phyloP scores from a whole-genome alignment of 2,113 vertebrate genomes.

The Galbula dea region DNA sequence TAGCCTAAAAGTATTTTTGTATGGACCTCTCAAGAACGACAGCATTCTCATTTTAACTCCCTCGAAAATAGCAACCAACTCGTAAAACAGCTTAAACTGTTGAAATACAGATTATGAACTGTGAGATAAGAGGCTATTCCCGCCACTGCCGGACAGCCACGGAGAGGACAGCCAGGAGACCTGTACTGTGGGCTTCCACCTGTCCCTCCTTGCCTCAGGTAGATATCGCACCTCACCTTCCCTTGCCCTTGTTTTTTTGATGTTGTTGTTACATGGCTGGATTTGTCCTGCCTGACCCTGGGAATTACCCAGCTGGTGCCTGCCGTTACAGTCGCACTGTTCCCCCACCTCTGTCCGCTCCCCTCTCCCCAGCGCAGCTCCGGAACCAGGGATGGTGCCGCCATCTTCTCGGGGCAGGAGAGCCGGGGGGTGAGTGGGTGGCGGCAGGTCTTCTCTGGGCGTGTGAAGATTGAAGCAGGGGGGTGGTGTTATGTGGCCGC shows the following conservation, averaged over 20 bases:
- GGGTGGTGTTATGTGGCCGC: neutral
- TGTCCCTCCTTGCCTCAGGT: neutral
- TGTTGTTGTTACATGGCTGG: neutral
- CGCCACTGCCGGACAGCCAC: neutral
- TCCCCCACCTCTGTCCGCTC: neutral
- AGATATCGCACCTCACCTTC: neutral
- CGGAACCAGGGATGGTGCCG: neutral
- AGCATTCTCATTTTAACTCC: neutral
- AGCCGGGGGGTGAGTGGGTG: neutral
- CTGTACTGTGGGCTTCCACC: neutral
- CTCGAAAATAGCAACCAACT: neutral
- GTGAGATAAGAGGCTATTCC: neutral
- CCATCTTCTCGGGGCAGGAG: neutral
- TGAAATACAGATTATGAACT: neutral
- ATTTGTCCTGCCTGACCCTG: neutral
- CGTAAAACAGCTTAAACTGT: neutral
- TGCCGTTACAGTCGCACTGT: neutral
- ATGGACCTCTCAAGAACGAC: neutral
- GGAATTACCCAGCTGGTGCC: neutral
- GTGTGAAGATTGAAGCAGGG: neutral
- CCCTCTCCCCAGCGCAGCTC: neutral
- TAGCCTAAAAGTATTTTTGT: neutral
- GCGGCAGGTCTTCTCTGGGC: neutral
- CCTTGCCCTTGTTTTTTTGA: neutral
- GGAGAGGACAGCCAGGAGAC: fast-evolving